Evolutionary conservation across 2,888 invertebrate species (phyloP).

Genomic region (Habrosyne pyritoides): DNA sequence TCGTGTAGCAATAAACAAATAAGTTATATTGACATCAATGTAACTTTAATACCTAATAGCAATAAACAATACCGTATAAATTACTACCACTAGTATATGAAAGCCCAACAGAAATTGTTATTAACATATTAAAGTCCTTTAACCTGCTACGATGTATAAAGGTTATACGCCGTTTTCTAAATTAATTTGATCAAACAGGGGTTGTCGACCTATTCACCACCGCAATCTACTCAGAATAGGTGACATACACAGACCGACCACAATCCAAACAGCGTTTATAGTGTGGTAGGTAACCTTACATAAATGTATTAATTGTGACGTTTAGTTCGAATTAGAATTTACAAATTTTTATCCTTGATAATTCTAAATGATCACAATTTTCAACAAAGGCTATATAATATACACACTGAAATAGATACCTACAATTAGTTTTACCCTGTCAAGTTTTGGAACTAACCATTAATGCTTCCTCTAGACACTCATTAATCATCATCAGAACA

Average conservation of each 20-base stretch:
- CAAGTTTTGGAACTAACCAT: slow-evolving; percentile 14
- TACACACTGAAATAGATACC: not conserved
- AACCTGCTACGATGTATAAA: not conserved
- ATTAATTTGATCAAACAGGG: not conserved
- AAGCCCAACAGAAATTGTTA: not conserved
- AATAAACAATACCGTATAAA: not conserved
- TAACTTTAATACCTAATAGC: not conserved
- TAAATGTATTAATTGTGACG: no score
- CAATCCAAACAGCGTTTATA: not conserved
- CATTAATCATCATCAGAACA: slow-evolving; percentile 31
- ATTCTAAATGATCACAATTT: no score
- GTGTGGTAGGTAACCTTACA: not conserved
- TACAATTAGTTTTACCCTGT: not conserved
- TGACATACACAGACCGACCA: not conserved
- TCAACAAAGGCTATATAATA: no score
- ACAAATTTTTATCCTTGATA: no score
- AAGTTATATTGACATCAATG: not conserved
- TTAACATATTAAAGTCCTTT: not conserved
- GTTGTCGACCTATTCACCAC: not conserved
- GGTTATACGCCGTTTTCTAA: not conserved
- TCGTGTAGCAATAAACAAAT: not conserved
- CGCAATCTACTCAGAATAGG: not conserved
- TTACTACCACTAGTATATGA: not conserved
- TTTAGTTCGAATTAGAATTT: no score
- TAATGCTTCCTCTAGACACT: slow-evolving; percentile 13